Evolutionary conservation across 1,140 invertebrate species (phyloP).

Genomic region (Drosophila melanica): DNA sequence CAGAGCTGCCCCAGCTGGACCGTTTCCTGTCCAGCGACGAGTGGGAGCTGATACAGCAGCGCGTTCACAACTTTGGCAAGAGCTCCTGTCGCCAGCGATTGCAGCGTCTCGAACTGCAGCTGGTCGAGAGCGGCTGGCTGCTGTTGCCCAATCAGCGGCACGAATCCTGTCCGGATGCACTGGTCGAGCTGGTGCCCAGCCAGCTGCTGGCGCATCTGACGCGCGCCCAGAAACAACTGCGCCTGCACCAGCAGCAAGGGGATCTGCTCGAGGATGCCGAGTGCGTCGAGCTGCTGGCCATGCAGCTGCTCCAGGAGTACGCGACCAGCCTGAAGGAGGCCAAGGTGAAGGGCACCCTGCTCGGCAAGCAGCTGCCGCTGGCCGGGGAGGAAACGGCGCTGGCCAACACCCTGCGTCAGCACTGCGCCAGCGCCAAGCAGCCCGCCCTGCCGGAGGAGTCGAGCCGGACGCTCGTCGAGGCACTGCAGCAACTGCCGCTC

Average conservation of each 20-base stretch:
- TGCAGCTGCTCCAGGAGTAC: constrained; percentile 46
- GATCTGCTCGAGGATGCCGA: constrained; percentile 42
- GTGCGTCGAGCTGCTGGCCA: constrained; percentile 44
- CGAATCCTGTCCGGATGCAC: constrained; percentile 15
- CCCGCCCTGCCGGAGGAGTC: constrained; percentile 24
- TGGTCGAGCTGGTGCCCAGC: constrained; percentile 36
- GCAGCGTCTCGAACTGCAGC: constrained; percentile 63
- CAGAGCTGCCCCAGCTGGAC: constrained; percentile 31
- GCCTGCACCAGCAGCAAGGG: constrained; percentile 34
- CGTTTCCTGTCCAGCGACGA: constrained; percentile 58
- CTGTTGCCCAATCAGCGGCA: constrained; percentile 19
- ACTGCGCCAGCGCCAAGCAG: constrained; percentile 7
- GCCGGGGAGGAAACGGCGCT: background rate
- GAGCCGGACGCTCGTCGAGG: constrained; percentile 26
- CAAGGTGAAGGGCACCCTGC: constrained; percentile 43
- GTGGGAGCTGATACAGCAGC: constrained; percentile 71
- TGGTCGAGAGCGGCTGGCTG: constrained; percentile 47
- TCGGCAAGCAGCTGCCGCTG: constrained; percentile 42
- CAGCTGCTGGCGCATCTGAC: constrained; percentile 34
- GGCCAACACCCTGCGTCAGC: constrained; percentile 7
- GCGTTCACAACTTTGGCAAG: constrained; percentile 79
- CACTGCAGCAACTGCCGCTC: constrained; percentile 47
- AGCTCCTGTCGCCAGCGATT: constrained; percentile 56
- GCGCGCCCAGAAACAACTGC: constrained; percentile 48
- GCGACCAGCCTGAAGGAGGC: background rate